Evolutionary conservation across 2,888 invertebrate species (phyloP).

Genomic region (Argyra leucocephala): DNA sequence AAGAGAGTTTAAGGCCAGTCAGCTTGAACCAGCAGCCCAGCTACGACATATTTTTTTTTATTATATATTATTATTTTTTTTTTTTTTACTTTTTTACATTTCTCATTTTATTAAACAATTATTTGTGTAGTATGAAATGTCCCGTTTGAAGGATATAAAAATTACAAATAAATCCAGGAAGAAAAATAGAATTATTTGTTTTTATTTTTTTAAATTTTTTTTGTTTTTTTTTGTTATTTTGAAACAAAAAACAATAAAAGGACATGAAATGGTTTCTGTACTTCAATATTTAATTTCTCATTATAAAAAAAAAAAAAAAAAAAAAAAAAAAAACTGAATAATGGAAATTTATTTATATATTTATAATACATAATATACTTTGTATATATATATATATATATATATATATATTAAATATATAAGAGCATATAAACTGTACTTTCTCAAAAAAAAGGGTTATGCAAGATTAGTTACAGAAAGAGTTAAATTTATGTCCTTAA

Average conservation of each 20-base stretch:
- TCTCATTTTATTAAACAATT: not conserved
- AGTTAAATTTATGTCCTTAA: too few relatives aligned
- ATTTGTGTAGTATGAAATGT: not conserved
- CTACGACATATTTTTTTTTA: not conserved
- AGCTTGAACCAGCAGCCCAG: not conserved
- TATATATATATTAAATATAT: too few relatives aligned
- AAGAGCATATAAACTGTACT: too few relatives aligned
- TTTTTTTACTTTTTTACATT: not conserved
- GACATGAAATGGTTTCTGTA: slow-evolving; percentile 2
- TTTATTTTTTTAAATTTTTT: too few relatives aligned
- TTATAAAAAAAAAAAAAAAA: not conserved
- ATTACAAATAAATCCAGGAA: not conserved
- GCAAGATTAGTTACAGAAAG: too few relatives aligned
- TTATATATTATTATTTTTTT: not conserved
- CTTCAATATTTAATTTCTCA: slow-evolving; percentile 3
- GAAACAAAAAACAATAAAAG: not conserved
- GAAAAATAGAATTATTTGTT: too few relatives aligned
- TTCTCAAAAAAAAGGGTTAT: too few relatives aligned
- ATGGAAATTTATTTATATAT: not conserved
- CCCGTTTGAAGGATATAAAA: slow-evolving; percentile 2
- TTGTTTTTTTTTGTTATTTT: not conserved
- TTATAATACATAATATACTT: not conserved
- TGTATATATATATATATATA: too few relatives aligned
- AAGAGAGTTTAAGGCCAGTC: not conserved
- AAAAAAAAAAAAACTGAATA: not conserved